These are phyloP conservation scores for Chalcosyrphus nemorum DNA, from an alignment of 2,888 invertebrate species.

Conservation along the genomic window DNA sequence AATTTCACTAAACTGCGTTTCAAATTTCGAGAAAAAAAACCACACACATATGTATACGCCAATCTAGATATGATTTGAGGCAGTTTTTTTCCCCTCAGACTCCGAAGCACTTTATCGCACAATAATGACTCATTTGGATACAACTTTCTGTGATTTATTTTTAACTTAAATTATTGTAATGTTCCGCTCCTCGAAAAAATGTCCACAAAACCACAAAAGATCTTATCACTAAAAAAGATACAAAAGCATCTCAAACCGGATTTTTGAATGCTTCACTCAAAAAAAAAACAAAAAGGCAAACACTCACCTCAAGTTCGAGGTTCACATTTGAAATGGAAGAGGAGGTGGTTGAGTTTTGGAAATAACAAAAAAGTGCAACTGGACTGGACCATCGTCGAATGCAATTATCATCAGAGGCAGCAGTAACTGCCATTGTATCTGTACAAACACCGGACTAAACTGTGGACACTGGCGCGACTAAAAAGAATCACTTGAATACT, in stretches of 20 bases:
- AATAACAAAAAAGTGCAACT: slow-evolving; percentile 30
- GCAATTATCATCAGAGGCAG: slow-evolving; percentile 38
- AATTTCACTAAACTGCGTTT: slow-evolving; percentile 36
- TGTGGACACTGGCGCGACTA: slow-evolving; percentile 6
- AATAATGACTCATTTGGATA: slow-evolving; percentile 26
- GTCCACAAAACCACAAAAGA: background rate
- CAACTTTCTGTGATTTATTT: slow-evolving; percentile 15
- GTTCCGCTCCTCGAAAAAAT: background rate
- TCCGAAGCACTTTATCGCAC: background rate
- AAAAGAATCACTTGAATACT: slow-evolving; percentile 51
- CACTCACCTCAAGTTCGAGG: slow-evolving; percentile 57
- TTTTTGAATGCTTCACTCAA: too few species aligned
- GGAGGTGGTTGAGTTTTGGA: slow-evolving; percentile 11
- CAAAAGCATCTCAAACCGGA: too few species aligned
- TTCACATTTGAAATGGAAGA: slow-evolving; percentile 9
- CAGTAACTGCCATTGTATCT: slow-evolving; percentile 51
- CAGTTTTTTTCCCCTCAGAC: slow-evolving; percentile 13
- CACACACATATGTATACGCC: slow-evolving; percentile 25
- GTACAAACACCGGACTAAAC: slow-evolving; percentile 1
- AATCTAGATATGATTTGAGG: slow-evolving; percentile 19
- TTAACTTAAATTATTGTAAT: background rate
- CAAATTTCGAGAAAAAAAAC: slow-evolving; percentile 7
- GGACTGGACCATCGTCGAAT: slow-evolving; percentile 47
- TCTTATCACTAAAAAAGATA: background rate
- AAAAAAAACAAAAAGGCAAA: background rate